These are phyloP conservation scores for Drosophila kohkoa DNA, from an alignment of 1,140 invertebrate species.

Conservation along the genomic window DNA sequence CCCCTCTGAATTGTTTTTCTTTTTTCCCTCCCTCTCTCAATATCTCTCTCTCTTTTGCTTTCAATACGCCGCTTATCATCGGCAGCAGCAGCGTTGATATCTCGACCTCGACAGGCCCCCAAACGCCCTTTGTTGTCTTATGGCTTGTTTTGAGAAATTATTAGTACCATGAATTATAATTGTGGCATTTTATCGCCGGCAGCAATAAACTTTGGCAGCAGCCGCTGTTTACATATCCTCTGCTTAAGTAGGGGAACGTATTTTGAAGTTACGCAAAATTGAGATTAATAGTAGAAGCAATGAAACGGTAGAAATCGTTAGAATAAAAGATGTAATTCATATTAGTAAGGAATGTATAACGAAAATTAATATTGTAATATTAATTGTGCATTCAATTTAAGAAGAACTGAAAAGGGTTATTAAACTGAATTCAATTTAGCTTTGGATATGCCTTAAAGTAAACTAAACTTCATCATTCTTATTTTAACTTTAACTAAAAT, in stretches of 20 bases:
- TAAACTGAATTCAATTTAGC: too few species aligned
- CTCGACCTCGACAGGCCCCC: constrained; percentile 10
- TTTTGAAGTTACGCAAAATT: too few species aligned
- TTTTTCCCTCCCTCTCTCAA: neutral
- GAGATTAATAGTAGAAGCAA: too few species aligned
- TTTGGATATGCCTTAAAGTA: too few species aligned
- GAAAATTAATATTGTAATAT: too few species aligned
- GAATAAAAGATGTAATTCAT: too few species aligned
- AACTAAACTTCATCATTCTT: too few species aligned
- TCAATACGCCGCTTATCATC: constrained; percentile 38
- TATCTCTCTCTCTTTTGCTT: neutral
- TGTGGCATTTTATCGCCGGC: constrained; percentile 53
- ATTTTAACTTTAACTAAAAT: too few species aligned
- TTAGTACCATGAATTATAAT: constrained; percentile 68
- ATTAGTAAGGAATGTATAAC: too few species aligned
- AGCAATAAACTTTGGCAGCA: constrained; percentile 30
- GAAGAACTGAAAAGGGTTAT: too few species aligned
- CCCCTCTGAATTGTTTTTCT: constrained; percentile 28
- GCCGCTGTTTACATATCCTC: constrained; percentile 3
- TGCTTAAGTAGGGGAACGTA: neutral
- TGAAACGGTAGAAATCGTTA: too few species aligned
- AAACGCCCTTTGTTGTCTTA: constrained; percentile 39
- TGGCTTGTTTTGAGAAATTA: constrained; percentile 55
- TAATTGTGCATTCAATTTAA: too few species aligned
- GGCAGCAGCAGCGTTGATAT: constrained; percentile 31